Evolutionary conservation across 2,888 invertebrate genomes (phyloP).

Genomic region (Chrysolina americana): DNA sequence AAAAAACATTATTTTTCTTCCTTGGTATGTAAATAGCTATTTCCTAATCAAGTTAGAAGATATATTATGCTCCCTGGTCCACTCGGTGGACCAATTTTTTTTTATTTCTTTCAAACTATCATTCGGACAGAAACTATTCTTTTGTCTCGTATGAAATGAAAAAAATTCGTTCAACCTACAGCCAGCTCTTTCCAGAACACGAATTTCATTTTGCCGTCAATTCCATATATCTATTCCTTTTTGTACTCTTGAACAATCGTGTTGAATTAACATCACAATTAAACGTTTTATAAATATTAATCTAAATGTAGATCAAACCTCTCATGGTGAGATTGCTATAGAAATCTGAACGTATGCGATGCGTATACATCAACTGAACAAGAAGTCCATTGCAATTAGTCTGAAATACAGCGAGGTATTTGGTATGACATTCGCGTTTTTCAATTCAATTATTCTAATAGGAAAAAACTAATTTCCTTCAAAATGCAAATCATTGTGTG

Average conservation of each 20-base stretch:
- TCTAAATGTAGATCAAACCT: conserved; percentile 9
- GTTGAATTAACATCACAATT: not conserved
- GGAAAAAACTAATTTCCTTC: too few relatives aligned
- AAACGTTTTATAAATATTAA: conserved; percentile 5
- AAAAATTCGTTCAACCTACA: too few relatives aligned
- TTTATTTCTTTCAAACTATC: too few relatives aligned
- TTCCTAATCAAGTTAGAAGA: too few relatives aligned
- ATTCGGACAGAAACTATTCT: too few relatives aligned
- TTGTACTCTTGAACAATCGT: not conserved
- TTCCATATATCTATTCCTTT: not conserved
- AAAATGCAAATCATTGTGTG: too few relatives aligned
- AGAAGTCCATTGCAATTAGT: not conserved
- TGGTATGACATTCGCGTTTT: not conserved
- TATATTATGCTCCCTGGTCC: too few relatives aligned
- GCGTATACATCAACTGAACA: not conserved
- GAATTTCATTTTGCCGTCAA: not conserved
- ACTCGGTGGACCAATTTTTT: too few relatives aligned
- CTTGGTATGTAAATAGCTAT: too few relatives aligned
- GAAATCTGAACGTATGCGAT: not conserved
- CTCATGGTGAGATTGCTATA: conserved; percentile 5
- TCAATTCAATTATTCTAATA: not conserved
- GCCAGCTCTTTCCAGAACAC: not conserved
- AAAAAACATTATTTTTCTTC: too few relatives aligned
- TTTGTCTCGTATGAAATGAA: too few relatives aligned
- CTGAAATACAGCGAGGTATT: not conserved